Evolutionary conservation across 2,888 invertebrate genomes (phyloP), one percentile per base, ranked within the genome.

Genomic region (Coenonympha arcania): DNA sequence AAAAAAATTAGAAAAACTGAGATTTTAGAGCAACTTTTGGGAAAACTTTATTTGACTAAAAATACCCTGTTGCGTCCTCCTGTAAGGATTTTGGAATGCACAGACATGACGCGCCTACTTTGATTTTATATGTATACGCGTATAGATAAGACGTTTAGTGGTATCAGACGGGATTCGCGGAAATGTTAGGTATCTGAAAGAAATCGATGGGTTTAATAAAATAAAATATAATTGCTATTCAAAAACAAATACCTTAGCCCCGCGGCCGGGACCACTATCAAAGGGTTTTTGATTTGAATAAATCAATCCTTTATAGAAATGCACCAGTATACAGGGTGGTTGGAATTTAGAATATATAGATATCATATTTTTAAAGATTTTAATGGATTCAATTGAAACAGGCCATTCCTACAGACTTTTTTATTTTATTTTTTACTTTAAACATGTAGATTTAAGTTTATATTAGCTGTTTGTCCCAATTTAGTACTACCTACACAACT

Each of bases 221-320:
- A 84, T 84, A 84, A 84, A 85, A 82, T 86, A 85, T 86, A 86
- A 86, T 86, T 85, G 83, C 83, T 69, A 81, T 81, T 79, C 78
- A 81, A 84, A 85, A 85, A 83, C 85, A 86, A 86, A 86, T 85
- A 84, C 79, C 78, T 78, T 73, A 61, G 59, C 75, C 78, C 83
- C 67, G 74, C 76, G 79, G 82, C 82, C 65, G 68, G 68, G 69
- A 68, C 71, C 73, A 80, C 78, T 72, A 79, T 80, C 81, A 77
- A 76, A 77, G 76, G 72, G 71, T 72, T 79, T 79, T 81, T 67
- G 77, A 83, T 85, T 84, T 86, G 81, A 86, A 86, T 86, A 85
- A 86, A 84, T 84, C 84, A 83, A 79, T 77, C 80, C 73, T 73
- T 75, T 81, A 81, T 80, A 84, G 81, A 84, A 83, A 79, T 85